Evolutionary conservation across 2,113 vertebrate species (phyloP).

Genomic region (Plecturocebus donacophilus): DNA sequence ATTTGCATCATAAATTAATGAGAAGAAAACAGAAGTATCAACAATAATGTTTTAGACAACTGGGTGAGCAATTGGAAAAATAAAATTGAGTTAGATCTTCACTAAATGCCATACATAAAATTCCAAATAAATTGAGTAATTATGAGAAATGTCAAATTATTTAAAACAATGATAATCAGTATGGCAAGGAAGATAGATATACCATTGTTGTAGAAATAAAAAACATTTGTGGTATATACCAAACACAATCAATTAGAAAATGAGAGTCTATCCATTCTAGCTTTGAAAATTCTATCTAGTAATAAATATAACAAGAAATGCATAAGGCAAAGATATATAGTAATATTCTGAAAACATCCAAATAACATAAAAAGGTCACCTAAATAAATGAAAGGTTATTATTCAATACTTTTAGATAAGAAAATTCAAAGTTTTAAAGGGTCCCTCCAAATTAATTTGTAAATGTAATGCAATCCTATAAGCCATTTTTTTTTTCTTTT

Average conservation of each 20-base stretch:
- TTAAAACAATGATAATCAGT: neutral
- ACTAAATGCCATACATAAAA: neutral
- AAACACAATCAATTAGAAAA: neutral
- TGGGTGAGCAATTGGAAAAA: neutral
- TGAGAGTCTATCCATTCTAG: neutral
- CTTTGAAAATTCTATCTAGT: neutral
- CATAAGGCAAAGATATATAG: neutral
- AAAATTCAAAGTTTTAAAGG: neutral
- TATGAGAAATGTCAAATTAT: neutral
- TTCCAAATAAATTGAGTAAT: neutral
- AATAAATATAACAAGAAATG: neutral
- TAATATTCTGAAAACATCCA: neutral
- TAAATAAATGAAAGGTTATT: neutral
- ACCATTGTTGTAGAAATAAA: neutral
- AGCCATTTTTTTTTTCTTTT: neutral
- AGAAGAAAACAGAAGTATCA: neutral
- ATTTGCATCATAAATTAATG: neutral
- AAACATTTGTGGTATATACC: neutral
- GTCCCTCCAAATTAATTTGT: neutral
- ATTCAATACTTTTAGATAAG: neutral
- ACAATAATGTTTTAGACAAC: neutral
- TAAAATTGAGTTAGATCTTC: neutral
- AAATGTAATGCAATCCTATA: neutral
- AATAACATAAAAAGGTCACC: neutral
- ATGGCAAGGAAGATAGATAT: neutral